phyloP scores from a whole-genome alignment of 2,888 invertebrate species.

The Lochmaea crataegi region DNA sequence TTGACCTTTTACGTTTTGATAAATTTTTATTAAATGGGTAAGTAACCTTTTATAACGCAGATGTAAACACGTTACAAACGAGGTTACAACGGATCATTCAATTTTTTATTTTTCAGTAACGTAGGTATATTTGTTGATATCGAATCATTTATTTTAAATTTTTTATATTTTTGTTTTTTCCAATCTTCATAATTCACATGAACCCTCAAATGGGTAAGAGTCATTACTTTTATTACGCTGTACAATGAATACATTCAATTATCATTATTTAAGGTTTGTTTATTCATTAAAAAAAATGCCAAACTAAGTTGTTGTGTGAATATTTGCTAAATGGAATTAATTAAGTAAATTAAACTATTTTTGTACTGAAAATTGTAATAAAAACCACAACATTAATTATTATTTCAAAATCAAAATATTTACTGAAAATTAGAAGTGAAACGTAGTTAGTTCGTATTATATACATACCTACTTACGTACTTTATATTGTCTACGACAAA shows the following conservation, averaged over 20 bases:
- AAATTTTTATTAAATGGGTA: conserved; percentile 5
- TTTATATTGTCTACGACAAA: background rate
- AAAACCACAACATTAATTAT: background rate
- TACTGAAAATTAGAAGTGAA: too few species aligned
- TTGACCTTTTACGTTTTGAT: conserved; percentile 18
- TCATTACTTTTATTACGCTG: background rate
- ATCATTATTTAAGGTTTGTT: background rate
- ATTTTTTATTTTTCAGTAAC: too few species aligned
- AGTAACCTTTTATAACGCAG: conserved; percentile 6
- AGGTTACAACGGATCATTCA: background rate
- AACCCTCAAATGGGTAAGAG: too few species aligned
- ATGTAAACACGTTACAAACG: background rate
- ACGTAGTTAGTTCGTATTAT: too few species aligned
- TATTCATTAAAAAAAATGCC: background rate
- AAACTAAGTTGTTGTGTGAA: background rate
- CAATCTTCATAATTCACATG: too few species aligned
- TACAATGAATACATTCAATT: background rate
- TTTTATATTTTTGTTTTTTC: too few species aligned
- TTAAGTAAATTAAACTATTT: background rate
- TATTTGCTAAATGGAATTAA: background rate
- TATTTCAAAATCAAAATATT: too few species aligned
- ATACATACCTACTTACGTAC: too few species aligned
- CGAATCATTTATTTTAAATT: too few species aligned
- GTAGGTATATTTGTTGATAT: too few species aligned
- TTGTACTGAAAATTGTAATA: background rate